phyloP scores from a whole-genome alignment of 2,113 vertebrate genomes.

The Gasterosteus nipponicus region DNA sequence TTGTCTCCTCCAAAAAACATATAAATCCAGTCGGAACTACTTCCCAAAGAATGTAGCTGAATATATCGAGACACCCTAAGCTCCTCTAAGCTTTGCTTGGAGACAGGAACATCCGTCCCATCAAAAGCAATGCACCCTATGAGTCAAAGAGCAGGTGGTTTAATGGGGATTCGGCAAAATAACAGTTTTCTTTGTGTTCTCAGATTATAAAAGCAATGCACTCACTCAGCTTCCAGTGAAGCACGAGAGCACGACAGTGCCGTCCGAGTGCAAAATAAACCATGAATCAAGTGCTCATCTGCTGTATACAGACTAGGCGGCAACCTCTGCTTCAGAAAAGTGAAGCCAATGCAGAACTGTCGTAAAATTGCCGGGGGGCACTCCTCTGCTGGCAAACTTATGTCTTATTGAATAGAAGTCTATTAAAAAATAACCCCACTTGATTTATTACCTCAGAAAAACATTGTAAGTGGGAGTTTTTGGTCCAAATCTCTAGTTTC shows the following conservation, averaged over 20 bases:
- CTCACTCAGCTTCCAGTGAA: not conserved
- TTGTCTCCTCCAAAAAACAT: not conserved
- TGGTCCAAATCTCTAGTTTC: no score
- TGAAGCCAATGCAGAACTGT: no score
- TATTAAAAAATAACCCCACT: no score
- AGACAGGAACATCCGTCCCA: not conserved
- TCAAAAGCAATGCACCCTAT: not conserved
- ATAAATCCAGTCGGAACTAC: slow-evolving; percentile 5
- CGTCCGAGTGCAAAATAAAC: not conserved
- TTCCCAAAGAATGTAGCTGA: not conserved
- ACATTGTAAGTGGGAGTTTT: no score
- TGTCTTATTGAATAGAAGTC: no score
- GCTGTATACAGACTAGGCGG: not conserved
- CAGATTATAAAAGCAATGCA: not conserved
- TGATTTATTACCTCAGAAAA: no score
- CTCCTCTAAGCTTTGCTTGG: not conserved
- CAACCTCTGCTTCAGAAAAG: no score
- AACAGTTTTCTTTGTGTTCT: not conserved
- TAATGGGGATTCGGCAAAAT: not conserved
- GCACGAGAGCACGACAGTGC: not conserved
- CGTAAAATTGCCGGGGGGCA: no score
- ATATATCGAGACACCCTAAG: not conserved
- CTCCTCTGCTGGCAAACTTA: no score
- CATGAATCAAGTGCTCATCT: not conserved
- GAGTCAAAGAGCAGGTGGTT: not conserved